Evolutionary conservation across 2,113 vertebrate genomes (phyloP), one percentile per base, ranked within the genome.

Genomic region (Paraplagusia blochii): DNA sequence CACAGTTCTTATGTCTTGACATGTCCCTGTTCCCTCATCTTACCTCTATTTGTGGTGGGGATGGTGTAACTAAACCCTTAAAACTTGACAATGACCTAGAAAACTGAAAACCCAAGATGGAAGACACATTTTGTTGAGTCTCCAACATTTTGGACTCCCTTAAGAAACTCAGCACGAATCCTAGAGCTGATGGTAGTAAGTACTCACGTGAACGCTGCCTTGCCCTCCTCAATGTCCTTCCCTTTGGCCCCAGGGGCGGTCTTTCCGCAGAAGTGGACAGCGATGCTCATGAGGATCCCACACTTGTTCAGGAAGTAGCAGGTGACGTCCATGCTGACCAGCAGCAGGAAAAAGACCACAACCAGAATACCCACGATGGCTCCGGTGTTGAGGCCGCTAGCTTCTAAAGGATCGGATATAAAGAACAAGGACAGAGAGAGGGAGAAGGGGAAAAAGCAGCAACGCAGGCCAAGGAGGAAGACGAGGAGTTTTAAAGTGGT

Each of bases 281-380:
- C 95, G 4, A 99, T 97, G 90, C 97, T 98, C 96, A 99, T 99
- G 47, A 99, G 91, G 43, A 99, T 90, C 14, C 97, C 97, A 0
- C 97, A 99, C 88, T 99, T 98, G 89, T 99, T 99, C 61, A 99
- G 92, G 91, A 98, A 98, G 88, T 95, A 99, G 90, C 97, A 99
- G 79, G 94, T 97, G 84, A 99, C 89, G 22, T 99, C 97, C 58
- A 99, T 92, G 0, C 88, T 90, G 76, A 97, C 90, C 88, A 98
- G 83, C 55, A 99, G 89, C 62, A 98, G 85, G 79, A 97, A 88
- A 1, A 99, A 99, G 72, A 97, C 90, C 17, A 98, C 91, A 1
- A 98, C 93, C 58, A 99, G 95, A 79, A 99, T 99, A 69, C 96
- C 97, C 42, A 99, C 93, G 13, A 99, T 98, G 86, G 95, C 93